Conservation (phyloP, 2,113 vertebrate species). For the human region GRCh38 chr4:166683501-166684000, state of each 20-base stretch:
- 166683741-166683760: not conserved
- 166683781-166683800: not conserved
- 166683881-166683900: not conserved
- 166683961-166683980: not conserved
- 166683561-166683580: not conserved
- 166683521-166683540: not conserved
- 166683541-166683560: not conserved
- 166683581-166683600: fast-evolving
- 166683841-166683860: not conserved
- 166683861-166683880: not conserved
- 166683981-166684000: not conserved
- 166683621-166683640: not conserved
- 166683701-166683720: not conserved
- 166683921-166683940: not conserved
- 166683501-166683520: not conserved
- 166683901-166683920: not conserved
- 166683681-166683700: not conserved
- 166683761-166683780: not conserved
- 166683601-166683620: not conserved
- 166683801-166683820: not conserved
- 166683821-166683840: not conserved
- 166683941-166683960: not conserved
- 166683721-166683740: not conserved
- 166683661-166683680: not conserved
- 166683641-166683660: not conserved